A percentile compares a stretch with the other conserved stretches of the same genome.
Conservation (phyloP, 2,888 invertebrate genomes). For the Cheilosia grossa region DNA sequence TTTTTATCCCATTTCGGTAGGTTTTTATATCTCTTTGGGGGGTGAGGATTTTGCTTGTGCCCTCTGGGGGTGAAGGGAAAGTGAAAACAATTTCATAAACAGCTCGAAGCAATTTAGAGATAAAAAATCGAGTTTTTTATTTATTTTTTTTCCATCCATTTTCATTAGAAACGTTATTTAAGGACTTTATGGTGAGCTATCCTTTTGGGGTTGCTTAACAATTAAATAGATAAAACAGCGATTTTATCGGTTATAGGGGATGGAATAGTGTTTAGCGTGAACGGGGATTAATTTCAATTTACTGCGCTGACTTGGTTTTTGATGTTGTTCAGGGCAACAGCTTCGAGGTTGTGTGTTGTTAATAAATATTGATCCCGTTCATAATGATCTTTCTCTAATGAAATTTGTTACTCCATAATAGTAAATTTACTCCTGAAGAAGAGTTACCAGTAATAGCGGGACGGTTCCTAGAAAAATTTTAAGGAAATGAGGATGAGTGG, state of each 20-base stretch:
- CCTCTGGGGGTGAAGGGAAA: conserved; percentile 31
- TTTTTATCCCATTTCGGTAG: conserved; percentile 50
- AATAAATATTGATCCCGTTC: not conserved
- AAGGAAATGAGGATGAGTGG: no score
- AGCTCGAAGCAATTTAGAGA: conserved; percentile 66
- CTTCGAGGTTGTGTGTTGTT: not conserved
- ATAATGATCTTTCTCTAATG: no score
- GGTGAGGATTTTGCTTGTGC: conserved; percentile 20
- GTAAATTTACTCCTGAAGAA: no score
- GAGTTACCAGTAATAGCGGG: no score
- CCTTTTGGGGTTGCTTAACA: conserved; percentile 22
- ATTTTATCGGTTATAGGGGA: conserved; percentile 42
- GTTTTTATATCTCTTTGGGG: conserved; percentile 16
- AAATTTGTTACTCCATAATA: no score
- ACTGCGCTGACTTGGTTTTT: conserved; percentile 17
- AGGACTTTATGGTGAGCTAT: conserved; percentile 39
- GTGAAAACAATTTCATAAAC: conserved; percentile 70
- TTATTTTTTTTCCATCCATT: conserved; percentile 8
- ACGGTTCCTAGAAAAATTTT: no score
- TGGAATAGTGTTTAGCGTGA: conserved; percentile 34
- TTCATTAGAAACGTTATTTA: conserved; percentile 26
- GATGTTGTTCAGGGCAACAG: not conserved
- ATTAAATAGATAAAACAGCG: conserved; percentile 56
- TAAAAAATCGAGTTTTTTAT: conserved; percentile 66
- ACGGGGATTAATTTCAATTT: conserved; percentile 53